Percentiles rank a stretch among this genome's conserved stretches.
phyloP scores from a whole-genome alignment of 2,888 invertebrate species.

The Galerucella nymphaeae region DNA sequence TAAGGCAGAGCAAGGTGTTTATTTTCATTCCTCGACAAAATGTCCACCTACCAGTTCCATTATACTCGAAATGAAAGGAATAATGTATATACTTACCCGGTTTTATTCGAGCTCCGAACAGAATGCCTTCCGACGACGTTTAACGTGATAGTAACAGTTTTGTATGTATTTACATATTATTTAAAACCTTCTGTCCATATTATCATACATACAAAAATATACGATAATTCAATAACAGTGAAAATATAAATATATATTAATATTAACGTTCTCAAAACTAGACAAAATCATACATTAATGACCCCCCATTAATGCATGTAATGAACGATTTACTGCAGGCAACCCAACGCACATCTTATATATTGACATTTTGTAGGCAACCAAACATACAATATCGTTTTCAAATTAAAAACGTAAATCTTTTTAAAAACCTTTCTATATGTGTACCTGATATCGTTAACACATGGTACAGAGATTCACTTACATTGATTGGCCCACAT shows the following conservation, averaged over 20 bases:
- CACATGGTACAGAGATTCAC: conserved; percentile 24
- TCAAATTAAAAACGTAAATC: background rate
- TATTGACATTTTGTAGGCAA: no score
- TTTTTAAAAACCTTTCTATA: background rate
- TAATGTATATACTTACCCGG: conserved; percentile 1
- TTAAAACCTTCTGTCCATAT: conserved; percentile 2
- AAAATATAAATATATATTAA: no score
- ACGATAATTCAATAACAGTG: no score
- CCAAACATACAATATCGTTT: no score
- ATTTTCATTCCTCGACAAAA: background rate
- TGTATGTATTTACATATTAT: background rate
- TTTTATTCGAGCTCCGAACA: background rate
- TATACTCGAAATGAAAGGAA: background rate
- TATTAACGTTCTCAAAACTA: no score
- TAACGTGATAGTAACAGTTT: background rate
- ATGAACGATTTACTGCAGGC: no score
- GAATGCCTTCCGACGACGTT: background rate
- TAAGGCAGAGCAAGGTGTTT: background rate
- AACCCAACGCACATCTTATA: no score
- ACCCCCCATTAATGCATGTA: no score
- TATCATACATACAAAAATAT: background rate
- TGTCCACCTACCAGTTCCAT: background rate
- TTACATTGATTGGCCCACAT: conserved; percentile 38
- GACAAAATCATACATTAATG: no score
- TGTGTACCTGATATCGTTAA: conserved; percentile 13